Evolutionary conservation across 2,113 vertebrate genomes (phyloP), one percentile per base, ranked within the genome.

Genomic region (Oostethus manadensis): DNA sequence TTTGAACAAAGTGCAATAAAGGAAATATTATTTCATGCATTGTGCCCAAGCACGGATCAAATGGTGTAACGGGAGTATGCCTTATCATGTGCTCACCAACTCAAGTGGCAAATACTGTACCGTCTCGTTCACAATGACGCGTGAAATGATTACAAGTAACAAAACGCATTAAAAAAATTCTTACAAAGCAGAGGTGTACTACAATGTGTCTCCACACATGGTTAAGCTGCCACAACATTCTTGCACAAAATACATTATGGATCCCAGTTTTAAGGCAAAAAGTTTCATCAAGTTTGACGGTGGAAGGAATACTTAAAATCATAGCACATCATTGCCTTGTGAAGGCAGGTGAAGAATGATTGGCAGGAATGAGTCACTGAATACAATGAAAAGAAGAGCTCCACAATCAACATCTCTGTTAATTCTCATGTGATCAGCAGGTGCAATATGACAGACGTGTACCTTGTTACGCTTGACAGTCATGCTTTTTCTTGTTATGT

Each of bases 201-300:
- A 33, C 50, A 33, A 16, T 26, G 21, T 18, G 2, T 53, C 20
- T 56, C 16, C 23, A 23, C 15, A 18, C 1, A 10, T n/a, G 42
- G 16, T 18, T 18, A 44, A 59, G 46, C 54, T 40, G 45, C 18
- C 59, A 18, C n/a, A 57, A 56, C 18, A 50, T 14, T 57, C 35
- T 38, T 14, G 54, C 22, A 45, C n/a, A 44, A 3, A 21, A 59
- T 58, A 58, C 11, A 29, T 26, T 4, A 22, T 14, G 14, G 21
- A 35, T 46, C 61, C 23, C 2, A 47, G 23, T 40, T 71, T 70
- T 73, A 77, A 83, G 68, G 73, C 77, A 83, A 69, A 62, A 4
- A 14, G 23, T 22, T 51, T 17, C 6, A 51, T 6, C 29, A 17
- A 56, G n/a, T 22, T 17, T 22, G 26, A 42, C 21, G 54, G 11